A percentile compares a stretch with the other conserved stretches of the same genome.
phyloP scores from a whole-genome alignment of 2,888 invertebrate genomes.

The Lottia gigantea region DNA sequence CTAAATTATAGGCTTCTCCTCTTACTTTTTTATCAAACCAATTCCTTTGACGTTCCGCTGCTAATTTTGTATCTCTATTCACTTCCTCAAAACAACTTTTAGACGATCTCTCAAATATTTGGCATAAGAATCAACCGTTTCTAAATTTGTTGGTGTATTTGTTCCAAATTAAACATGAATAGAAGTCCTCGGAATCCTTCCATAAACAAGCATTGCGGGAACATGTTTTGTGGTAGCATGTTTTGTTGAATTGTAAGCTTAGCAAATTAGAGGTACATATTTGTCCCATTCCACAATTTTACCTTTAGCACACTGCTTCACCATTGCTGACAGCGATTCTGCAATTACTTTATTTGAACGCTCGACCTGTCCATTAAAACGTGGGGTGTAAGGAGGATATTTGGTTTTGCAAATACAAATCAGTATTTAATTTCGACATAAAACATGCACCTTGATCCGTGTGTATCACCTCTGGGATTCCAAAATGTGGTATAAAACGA shows the following conservation, averaged over 20 bases:
- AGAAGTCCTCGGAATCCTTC: background rate
- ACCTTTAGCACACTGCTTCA: no score
- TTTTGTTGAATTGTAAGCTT: no score
- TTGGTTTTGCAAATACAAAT: background rate
- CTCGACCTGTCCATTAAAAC: background rate
- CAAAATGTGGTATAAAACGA: no score
- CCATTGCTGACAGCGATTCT: no score
- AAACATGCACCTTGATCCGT: no score
- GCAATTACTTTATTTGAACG: no score
- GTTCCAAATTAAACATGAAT: background rate
- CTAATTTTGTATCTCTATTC: background rate
- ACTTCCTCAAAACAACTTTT: background rate
- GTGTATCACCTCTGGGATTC: no score
- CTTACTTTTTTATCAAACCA: background rate
- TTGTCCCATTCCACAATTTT: no score
- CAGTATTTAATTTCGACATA: background rate
- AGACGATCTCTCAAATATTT: background rate
- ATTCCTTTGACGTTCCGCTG: background rate
- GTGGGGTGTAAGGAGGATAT: background rate
- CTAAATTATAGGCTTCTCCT: background rate
- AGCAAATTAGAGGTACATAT: no score
- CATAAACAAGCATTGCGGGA: no score
- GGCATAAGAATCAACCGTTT: background rate
- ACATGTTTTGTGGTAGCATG: no score
- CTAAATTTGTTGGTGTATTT: background rate